phyloP scores from a whole-genome alignment of 2,888 invertebrate genomes.

The Seira musarum region DNA sequence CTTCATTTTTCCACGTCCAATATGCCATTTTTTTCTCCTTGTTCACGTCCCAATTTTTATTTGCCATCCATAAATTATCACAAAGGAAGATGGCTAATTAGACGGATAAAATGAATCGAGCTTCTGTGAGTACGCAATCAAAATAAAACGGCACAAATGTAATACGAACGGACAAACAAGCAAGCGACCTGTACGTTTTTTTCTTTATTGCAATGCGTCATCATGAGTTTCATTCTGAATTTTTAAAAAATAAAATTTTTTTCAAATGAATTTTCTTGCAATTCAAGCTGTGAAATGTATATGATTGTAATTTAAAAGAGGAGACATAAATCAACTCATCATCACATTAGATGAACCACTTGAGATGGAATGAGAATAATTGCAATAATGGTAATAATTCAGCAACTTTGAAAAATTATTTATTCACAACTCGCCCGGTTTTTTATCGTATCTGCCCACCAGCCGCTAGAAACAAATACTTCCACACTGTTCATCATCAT shows the following conservation, averaged over 20 bases:
- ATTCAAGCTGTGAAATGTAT: neutral
- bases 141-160: neutral
- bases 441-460: neutral
- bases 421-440: neutral
- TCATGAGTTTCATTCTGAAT: slow-evolving; percentile 18
- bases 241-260: neutral
- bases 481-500: neutral
- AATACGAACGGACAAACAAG: neutral
- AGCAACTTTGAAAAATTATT: too few species aligned
- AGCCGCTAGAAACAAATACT: neutral
- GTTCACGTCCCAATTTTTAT: neutral
- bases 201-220: slow-evolving; percentile 23
- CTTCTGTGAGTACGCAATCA: slow-evolving; percentile 52
- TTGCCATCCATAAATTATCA: slow-evolving; percentile 46
- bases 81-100: slow-evolving; percentile 53
- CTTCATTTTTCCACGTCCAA: slow-evolving; percentile 33
- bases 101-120: slow-evolving; percentile 50
- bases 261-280: neutral
- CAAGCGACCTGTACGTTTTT: slow-evolving; percentile 4
- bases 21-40: neutral
- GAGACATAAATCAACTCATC: slow-evolving; percentile 57
- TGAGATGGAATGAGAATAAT: neutral
- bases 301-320: slow-evolving; percentile 24
- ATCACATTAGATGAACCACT: slow-evolving; percentile 5
- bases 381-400: neutral